A percentile compares a stretch with the other conserved stretches of the same genome.
Evolutionary conservation across 2,888 invertebrate genomes (phyloP).

Genomic region (Leucoptera coffeella): DNA sequence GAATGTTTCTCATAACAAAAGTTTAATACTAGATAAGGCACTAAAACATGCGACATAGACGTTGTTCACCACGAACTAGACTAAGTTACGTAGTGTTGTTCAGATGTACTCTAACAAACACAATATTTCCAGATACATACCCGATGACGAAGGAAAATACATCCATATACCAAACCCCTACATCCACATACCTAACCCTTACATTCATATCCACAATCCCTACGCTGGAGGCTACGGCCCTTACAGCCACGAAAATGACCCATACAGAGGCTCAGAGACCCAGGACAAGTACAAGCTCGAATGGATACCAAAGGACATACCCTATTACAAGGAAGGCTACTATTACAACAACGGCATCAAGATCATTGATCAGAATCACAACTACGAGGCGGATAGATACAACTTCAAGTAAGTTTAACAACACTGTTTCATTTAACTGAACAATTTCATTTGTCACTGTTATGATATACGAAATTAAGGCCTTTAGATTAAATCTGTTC

Average conservation of each 20-base stretch:
- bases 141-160: constrained; percentile 43
- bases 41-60: too few species aligned
- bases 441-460: too few species aligned
- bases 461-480: too few species aligned
- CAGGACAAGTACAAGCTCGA: constrained; percentile 29
- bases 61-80: too few species aligned
- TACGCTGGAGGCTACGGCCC: constrained; percentile 39
- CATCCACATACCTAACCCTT: constrained; percentile 45
- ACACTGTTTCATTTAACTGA: too few species aligned
- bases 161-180: constrained; percentile 48
- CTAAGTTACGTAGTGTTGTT: too few species aligned
- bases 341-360: constrained; percentile 48
- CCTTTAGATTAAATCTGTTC: too few species aligned
- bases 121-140: too few species aligned
- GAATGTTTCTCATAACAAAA: too few species aligned
- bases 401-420: constrained; percentile 47
- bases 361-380: constrained; percentile 40
- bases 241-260: constrained; percentile 37
- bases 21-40: too few species aligned
- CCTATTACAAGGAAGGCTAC: constrained; percentile 42
- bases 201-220: constrained; percentile 44
- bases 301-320: constrained; percentile 23
- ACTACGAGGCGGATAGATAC: constrained; percentile 44
- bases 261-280: constrained; percentile 39
- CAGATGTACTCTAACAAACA: too few species aligned